These are phyloP conservation scores for Barypeithes pellucidus DNA, from an alignment of 2,888 invertebrate genomes.

Conservation along the genomic window DNA sequence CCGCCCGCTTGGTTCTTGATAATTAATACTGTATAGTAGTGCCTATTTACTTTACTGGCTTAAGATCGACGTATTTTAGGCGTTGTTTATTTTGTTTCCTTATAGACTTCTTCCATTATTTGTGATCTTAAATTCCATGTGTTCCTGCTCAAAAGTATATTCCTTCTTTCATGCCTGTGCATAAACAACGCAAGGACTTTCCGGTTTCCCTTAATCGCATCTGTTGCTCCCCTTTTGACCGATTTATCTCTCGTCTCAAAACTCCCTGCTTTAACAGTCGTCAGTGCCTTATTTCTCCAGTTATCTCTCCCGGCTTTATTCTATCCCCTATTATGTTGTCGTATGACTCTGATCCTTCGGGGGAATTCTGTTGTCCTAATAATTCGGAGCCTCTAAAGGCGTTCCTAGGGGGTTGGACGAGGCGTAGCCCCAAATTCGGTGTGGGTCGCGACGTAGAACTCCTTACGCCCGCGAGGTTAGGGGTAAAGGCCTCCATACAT, in stretches of 20 bases:
- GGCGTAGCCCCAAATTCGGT: constrained; percentile 52
- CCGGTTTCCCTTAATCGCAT: not conserved
- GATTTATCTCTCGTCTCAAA: not conserved
- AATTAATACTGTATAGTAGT: too few relatives aligned
- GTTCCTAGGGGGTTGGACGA: constrained; percentile 54
- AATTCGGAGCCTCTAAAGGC: constrained; percentile 53
- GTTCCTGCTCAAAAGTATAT: not conserved
- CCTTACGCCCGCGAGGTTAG: constrained; percentile 48
- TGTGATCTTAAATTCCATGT: not conserved
- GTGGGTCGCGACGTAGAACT: constrained; percentile 48
- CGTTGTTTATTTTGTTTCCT: too few relatives aligned
- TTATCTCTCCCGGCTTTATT: not conserved
- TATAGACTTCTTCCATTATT: too few relatives aligned
- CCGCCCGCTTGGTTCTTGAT: too few relatives aligned
- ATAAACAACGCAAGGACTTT: not conserved
- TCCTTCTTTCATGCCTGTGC: not conserved
- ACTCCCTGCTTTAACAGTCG: not conserved
- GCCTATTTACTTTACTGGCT: too few relatives aligned
- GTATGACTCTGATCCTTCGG: not conserved
- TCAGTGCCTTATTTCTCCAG: not conserved
- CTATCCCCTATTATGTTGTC: not conserved
- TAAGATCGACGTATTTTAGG: too few relatives aligned
- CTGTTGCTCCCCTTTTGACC: not conserved
- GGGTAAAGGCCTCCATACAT: constrained; percentile 41
- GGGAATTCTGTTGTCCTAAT: constrained; percentile 45